Conservation (phyloP, 1,140 invertebrate genomes). For the Diachasmimorpha longicaudata region DNA sequence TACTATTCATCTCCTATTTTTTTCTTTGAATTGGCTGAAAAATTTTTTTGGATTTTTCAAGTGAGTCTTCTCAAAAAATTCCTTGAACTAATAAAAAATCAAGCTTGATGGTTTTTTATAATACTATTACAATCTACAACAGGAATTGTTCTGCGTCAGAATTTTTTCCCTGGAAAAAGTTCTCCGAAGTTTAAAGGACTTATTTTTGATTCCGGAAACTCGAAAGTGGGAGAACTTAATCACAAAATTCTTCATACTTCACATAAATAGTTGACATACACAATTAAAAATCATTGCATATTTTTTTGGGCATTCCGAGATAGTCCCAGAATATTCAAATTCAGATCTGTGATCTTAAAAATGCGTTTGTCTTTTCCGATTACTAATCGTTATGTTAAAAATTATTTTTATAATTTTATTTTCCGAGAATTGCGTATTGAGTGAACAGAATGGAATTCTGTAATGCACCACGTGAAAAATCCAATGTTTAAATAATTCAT, state of each 20-base stretch:
- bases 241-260: constrained; percentile 22
- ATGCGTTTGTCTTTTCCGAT: neutral
- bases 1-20: no score
- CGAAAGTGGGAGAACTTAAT: neutral
- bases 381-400: neutral
- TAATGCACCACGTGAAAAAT: neutral
- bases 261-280: neutral
- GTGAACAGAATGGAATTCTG: no score
- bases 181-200: no score
- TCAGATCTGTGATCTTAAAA: neutral
- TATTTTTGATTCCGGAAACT: no score
- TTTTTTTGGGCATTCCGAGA: neutral
- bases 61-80: no score
- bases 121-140: no score
- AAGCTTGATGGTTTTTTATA: no score
- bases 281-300: neutral
- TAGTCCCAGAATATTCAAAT: neutral
- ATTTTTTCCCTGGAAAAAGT: no score
- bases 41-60: no score
- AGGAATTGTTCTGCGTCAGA: no score
- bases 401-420: neutral
- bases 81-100: no score
- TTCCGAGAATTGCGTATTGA: neutral
- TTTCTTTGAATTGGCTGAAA: no score
- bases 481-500: neutral